A percentile compares a stretch with the other conserved stretches of the same genome.
Conservation (phyloP, 2,113 vertebrate genomes). For the Anser brachyrhynchus region DNA sequence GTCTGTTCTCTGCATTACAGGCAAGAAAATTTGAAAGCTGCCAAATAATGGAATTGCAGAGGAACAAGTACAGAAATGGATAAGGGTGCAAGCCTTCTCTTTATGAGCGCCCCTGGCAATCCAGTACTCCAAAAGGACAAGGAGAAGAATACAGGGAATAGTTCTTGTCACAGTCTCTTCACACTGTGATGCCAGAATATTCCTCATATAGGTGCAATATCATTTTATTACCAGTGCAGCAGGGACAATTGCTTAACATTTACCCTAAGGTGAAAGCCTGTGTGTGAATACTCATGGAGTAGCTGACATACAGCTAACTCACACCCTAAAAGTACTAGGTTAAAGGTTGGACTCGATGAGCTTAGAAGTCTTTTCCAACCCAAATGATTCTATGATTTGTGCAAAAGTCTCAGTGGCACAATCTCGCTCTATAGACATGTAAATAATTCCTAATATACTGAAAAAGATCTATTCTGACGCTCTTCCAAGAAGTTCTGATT, state of each 20-base stretch:
- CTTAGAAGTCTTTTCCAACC: too few species aligned
- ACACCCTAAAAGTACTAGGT: neutral
- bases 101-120: neutral
- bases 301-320: neutral
- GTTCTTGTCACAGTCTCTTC: neutral
- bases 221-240: neutral
- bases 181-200: neutral
- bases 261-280: neutral
- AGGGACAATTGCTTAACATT: neutral
- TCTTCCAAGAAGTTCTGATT: neutral
- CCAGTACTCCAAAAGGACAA: neutral
- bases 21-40: neutral
- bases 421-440: neutral
- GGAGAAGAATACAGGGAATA: neutral
- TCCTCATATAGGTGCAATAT: neutral
- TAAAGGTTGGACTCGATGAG: neutral
- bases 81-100: neutral
- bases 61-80: neutral
- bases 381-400: neutral
- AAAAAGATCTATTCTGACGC: neutral
- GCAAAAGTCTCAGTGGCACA: neutral
- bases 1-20: neutral
- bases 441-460: neutral
- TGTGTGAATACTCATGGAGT: neutral
- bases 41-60: neutral